phyloP scores from a whole-genome alignment of 1,140 invertebrate genomes.

The Listronotus oregonensis region DNA sequence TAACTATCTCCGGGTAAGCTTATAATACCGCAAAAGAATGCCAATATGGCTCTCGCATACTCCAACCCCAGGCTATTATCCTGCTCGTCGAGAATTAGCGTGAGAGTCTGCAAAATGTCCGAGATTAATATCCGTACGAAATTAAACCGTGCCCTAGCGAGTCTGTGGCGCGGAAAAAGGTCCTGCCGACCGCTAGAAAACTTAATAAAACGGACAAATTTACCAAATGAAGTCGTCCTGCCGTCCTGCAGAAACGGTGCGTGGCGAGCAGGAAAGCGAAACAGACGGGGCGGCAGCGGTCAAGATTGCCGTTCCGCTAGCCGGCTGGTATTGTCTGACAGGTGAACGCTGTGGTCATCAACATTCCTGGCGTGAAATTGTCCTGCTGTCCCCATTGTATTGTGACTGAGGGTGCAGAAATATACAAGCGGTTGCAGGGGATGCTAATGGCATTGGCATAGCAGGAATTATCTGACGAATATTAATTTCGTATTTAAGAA shows the following conservation, averaged over 20 bases:
- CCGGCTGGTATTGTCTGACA: constrained; percentile 39
- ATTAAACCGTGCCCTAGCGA: constrained; percentile 7
- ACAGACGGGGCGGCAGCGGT: constrained; percentile 27
- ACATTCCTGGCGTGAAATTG: constrained; percentile 47
- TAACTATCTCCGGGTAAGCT: constrained; percentile 4
- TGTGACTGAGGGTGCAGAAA: too few relatives aligned
- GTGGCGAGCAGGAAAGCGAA: constrained; percentile 26
- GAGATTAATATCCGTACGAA: constrained; percentile 12
- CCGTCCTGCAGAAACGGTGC: constrained; percentile 8
- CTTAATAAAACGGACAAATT: constrained; percentile 13
- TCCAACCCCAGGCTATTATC: constrained; percentile 8
- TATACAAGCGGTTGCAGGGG: too few relatives aligned
- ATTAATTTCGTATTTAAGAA: too few relatives aligned
- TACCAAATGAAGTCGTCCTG: constrained; percentile 11
- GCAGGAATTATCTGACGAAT: too few relatives aligned
- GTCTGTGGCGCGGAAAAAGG: constrained; percentile 11
- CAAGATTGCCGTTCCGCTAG: constrained; percentile 36
- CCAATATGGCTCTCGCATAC: constrained; percentile 10
- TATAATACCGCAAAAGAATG: constrained; percentile 15
- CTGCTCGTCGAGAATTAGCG: constrained; percentile 17
- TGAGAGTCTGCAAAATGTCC: constrained; percentile 17
- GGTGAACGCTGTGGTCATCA: constrained; percentile 42
- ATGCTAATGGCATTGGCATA: too few relatives aligned
- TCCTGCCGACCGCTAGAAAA: constrained; percentile 5
- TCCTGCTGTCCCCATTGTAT: constrained; percentile 26